Percentiles rank a stretch among this genome's conserved stretches.
phyloP scores from a whole-genome alignment of 2,888 invertebrate genomes.

The Matsumyia berberina region DNA sequence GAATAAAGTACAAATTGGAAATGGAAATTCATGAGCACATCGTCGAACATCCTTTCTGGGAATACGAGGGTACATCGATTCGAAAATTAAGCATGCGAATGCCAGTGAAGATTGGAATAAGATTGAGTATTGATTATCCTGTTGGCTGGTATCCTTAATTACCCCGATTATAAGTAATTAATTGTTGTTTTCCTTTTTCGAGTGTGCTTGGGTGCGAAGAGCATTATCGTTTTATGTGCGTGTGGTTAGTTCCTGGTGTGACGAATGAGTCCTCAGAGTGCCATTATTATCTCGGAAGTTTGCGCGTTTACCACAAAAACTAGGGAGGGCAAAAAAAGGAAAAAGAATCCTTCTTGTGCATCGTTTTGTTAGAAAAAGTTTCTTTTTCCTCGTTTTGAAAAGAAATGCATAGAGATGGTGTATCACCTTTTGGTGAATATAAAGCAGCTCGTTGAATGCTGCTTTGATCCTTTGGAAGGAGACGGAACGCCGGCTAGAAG shows the following conservation, averaged over 20 bases:
- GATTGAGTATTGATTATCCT: constrained; percentile 54
- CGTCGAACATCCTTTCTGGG: neutral
- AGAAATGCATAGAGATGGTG: neutral
- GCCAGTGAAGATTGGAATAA: constrained; percentile 27
- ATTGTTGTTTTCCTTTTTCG: constrained; percentile 12
- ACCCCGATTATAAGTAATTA: constrained; percentile 44
- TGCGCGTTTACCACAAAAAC: constrained; percentile 2
- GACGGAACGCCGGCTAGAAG: neutral
- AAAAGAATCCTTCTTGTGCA: constrained; percentile 15
- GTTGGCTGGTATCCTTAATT: constrained; percentile 47
- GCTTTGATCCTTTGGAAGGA: constrained; percentile 10
- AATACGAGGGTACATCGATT: neutral
- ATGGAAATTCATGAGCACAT: constrained; percentile 24
- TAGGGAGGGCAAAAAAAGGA: neutral
- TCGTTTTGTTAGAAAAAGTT: constrained; percentile 11
- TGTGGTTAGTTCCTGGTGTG: neutral
- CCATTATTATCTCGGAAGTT: neutral
- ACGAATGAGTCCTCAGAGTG: constrained; percentile 1
- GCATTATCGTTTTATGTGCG: constrained; percentile 6
- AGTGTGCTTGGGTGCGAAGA: neutral
- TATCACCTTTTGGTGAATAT: neutral
- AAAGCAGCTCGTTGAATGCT: constrained; percentile 9
- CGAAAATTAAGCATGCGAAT: constrained; percentile 13
- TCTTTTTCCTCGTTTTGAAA: neutral
- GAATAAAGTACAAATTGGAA: constrained; percentile 48